Evolutionary conservation across 1,140 invertebrate species (phyloP), one percentile per base, ranked within the genome.

Genomic region (Lethocerus indicus): DNA sequence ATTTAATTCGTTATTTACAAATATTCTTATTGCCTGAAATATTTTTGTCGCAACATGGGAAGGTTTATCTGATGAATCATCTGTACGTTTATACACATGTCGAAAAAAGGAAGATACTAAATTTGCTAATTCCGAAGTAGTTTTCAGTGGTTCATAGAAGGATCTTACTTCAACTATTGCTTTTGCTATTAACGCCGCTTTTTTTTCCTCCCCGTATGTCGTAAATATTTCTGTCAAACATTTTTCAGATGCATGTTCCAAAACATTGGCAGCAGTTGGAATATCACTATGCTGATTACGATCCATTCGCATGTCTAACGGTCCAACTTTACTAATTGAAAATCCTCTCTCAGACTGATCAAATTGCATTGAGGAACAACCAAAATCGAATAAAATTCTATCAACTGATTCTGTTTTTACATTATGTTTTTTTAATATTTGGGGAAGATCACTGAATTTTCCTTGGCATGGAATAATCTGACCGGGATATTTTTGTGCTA

Each of bases 1-100:
- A 66, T 97, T 97, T 1, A 97, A 65, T 69, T 98, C 92, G 66
- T 98, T 87, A 63, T 98, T 98, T 0, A 97, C 87, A 68, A 96
- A 94, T 54, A 96, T 95, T 57, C 92, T 69, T 48, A 98, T 63
- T 0, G 91, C 92, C 70, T 93, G 88, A 69, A 96, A 97, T 0
- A 87, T 81, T 73, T 90, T 92, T 2, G 87, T 93, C 0, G 91
- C 91, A 52, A 73, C 70, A 62, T 94, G 89, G 5, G 79, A 63
- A n/a, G 70, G 72, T 56, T 85, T 70, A 35, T 79, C 71, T 26
- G 89, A 60, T n/a, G n/a, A n/a, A n/a, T n/a, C n/a, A n/a, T n/a
- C n/a, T n/a, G n/a, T n/a, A n/a, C n/a, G n/a, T n/a, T n/a, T n/a
- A n/a, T n/a, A n/a, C n/a, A n/a, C n/a, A n/a, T n/a, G n/a, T n/a